Base-by-base conservation (phyloP, 2,113 vertebrate species). In the Xyrauchen texanus region DNA sequence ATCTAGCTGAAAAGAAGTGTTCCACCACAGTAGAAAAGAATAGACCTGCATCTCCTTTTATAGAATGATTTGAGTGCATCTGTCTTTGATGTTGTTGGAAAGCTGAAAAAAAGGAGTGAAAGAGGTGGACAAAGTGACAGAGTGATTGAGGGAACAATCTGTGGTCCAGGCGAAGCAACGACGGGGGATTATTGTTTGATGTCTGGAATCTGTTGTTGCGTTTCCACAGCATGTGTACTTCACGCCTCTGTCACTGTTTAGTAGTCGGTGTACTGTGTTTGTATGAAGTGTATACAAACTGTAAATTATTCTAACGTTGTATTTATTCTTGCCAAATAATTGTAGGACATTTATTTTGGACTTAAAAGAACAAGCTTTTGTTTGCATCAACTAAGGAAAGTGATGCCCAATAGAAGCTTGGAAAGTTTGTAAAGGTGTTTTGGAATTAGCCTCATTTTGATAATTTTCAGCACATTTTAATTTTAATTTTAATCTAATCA, bases 261-360 rank as follows among this genome's bases (percentile, higher is more conserved):
- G 16, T n/a, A 13, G 57, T 51, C 45, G 6, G 11, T 7, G 53
- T 34, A 53, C 34, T 53, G 34, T 62, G 65, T 82, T 60, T 64
- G 68, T 16, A 72, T 21, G 65, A 34, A 10, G 45, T 51, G 53
- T 62, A 76, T 52, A 67, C 55, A 71, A 71, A 74, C 57, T 61
- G 65, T 73, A 77, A 74, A 77, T 69, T 64, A 68, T 45, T 47
- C 15, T 77, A 80, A 68, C 52, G 69, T 66, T 78, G 71, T 6
- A 4, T 75, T 78, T 72, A 53, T 6, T 21, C 44, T 47, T 61
- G n/a, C 8, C 42, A 72, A 47, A 70, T 44, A 15, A 71, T 71
- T 71, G 68, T 13, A 15, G 9, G 72, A 51, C 58, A 63, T 8
- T 57, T 76, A 46, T 47, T 51, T 45, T 4, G 11, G 10, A 51